Base-by-base conservation (phyloP, 2,797 vertebrate genomes). In the Oryzias sinensis region DNA sequence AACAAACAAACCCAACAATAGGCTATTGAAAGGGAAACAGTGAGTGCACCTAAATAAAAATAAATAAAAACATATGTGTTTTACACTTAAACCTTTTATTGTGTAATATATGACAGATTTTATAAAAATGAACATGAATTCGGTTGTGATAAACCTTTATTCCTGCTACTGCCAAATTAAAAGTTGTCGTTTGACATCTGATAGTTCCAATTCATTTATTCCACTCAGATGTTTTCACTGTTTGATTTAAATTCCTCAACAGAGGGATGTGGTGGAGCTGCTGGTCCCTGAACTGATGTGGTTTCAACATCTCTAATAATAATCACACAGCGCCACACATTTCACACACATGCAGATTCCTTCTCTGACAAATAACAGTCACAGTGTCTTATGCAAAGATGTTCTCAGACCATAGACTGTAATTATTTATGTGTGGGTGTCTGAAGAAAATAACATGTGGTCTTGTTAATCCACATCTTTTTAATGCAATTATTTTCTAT, bases 261-360 rank as follows among this genome's bases (percentile, higher is more conserved):
- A 53, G 53, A 62, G 49, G 49, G 43, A 56, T 70, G 64, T 51
- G 47, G 65, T 60, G 55, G 68, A 79, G 61, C 56, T 72, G 63
- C 70, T 41, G 29, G 20, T 25, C 59, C 25, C 2, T 45, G 53
- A 54, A 80, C 67, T 62, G 50, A 63, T 76, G 77, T 61, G 68
- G 59, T 65, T 76, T 77, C 2, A 62, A 60, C 15, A 16, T 64
- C 46, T 62, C 17, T 56, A 45, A 50, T 16, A 17, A 59, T 56
- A 37, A 48, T 43, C 29, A 41, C 20, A 8, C 22, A 47, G 9
- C 62, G 58, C 43, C 14, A 53, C 70, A 81, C 44, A 63, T 67
- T 77, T 52, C 53, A 49, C 65, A 52, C 60, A 54, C 43, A 59
- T 65, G 65, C 49, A 71, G 33, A 80, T 73, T 75, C 66, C 53